phyloP scores from a whole-genome alignment of 2,797 vertebrate species.

The Merluccius polli region DNA sequence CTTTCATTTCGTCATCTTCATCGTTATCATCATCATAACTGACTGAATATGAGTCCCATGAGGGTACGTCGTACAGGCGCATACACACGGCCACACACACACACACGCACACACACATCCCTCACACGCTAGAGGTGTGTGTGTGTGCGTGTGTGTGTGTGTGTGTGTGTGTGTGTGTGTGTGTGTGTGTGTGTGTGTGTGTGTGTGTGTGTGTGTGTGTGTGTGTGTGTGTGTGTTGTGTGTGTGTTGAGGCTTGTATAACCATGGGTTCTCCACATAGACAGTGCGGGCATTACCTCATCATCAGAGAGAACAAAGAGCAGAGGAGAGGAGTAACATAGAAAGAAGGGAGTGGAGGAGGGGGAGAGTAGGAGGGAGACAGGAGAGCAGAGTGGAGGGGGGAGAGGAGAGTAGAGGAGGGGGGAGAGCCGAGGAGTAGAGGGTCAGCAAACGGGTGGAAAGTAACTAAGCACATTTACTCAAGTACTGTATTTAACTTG shows the following conservation, averaged over 20 bases:
- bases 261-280: constrained; percentile 51
- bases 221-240: constrained; percentile 68
- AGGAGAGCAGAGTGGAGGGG: too few species aligned
- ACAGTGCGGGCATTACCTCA: constrained; percentile 73
- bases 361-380: neutral
- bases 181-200: constrained; percentile 48
- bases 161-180: constrained; percentile 26
- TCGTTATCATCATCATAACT: constrained; percentile 58
- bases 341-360: neutral
- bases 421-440: too few species aligned
- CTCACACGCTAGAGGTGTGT: neutral
- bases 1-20: constrained; percentile 59
- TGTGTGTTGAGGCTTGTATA: constrained; percentile 74
- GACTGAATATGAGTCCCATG: constrained; percentile 51
- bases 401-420: too few species aligned
- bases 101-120: constrained; percentile 14
- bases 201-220: constrained; percentile 59
- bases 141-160: constrained; percentile 55
- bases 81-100: constrained; percentile 47
- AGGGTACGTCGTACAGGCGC: constrained; percentile 36
- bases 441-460: too few species aligned
- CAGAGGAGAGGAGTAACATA: neutral
- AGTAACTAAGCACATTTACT: too few species aligned
- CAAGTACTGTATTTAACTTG: too few species aligned
- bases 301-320: constrained; percentile 65